Base-by-base conservation (phyloP, 2,113 vertebrate species). In the Etheostoma cragini region DNA sequence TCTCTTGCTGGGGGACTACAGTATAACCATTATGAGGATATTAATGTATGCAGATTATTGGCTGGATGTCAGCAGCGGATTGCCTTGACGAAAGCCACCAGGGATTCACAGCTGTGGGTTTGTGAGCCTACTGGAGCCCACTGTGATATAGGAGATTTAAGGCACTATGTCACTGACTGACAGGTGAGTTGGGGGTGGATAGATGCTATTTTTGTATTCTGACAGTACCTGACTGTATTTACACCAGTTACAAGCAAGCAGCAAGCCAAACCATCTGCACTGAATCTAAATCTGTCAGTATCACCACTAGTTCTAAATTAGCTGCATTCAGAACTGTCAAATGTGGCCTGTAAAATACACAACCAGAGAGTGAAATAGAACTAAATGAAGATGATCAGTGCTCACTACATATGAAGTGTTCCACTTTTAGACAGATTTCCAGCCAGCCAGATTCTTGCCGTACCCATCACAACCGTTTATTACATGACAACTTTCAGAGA, bases 41-140 rank as follows among this genome's bases (percentile, higher is more conserved):
- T 89, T 91, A 89, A 92, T 90, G 84, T 84, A 93, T 90, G 87
- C 77, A 89, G 62, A 85, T 93, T 79, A 86, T 77, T 84, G 82
- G 81, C 60, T 88, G 75, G 76, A 66, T 92, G 70, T 84, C 71
- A 72, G 80, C 66, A 62, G 86, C 74, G 81, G 76, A 73, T 78
- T 82, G 83, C 67, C 35, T 81, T 88, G 82, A 88, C 26, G 67
- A 79, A 86, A 79, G 49, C 61, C 68, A 50, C 66, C 35, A 58
- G 69, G 63, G 81, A 76, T 38, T 82, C 58, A 53, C 84, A 86
- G 82, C 78, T 81, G 74, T 30, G 76, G 46, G 5, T 60, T 22
- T 67, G 52, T 52, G 71, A 67, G 69, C 52, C 24, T 21, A 33
- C 38, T 26, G 54, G 56, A 79, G 75, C 49, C 71, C 50, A 54